Percentiles rank a stretch among this genome's conserved stretches.
Conservation (phyloP, 2,797 vertebrate species). For the Microctenopoma stevenorrisi region DNA sequence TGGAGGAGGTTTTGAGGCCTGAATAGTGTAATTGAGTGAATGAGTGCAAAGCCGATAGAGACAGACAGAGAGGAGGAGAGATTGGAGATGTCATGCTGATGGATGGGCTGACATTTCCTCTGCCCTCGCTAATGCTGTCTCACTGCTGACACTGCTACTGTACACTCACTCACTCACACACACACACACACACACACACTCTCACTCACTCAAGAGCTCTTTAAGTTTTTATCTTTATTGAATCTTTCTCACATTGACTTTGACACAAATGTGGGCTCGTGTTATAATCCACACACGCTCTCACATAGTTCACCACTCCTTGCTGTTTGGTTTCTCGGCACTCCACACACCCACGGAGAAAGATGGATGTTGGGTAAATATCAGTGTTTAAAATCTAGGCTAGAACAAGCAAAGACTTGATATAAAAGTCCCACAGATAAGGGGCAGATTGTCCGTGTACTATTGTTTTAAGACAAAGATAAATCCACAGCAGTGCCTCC, state of each 20-base stretch:
- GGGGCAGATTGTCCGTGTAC: constrained; percentile 3
- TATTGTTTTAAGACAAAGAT: neutral
- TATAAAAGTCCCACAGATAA: constrained; percentile 19
- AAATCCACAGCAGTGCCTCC: neutral
- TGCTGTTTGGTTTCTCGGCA: neutral
- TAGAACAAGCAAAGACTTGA: constrained; percentile 1
- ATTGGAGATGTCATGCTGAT: constrained; percentile 69
- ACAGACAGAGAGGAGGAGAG: constrained; percentile 44
- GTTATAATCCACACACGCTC: neutral
- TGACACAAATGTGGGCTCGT: constrained; percentile 11
- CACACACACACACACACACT: constrained; percentile 13
- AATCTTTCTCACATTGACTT: constrained; percentile 34
- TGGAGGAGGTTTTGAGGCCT: constrained; percentile 19
- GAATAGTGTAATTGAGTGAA: constrained; percentile 38
- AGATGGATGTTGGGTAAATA: constrained; percentile 5
- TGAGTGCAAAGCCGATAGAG: constrained; percentile 35
- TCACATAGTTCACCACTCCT: neutral
- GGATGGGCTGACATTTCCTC: constrained; percentile 63
- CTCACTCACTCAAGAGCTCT: constrained; percentile 6
- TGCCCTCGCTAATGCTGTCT: constrained; percentile 43
- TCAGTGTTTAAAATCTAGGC: constrained; percentile 24
- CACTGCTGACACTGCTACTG: constrained; percentile 61
- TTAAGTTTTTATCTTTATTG: constrained; percentile 28
- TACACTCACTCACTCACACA: constrained; percentile 15
- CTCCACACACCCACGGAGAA: neutral